Evolutionary conservation across 2,797 vertebrate species (phyloP), one percentile per base, ranked within the genome.

Genomic region (Toxotes lorentzi): DNA sequence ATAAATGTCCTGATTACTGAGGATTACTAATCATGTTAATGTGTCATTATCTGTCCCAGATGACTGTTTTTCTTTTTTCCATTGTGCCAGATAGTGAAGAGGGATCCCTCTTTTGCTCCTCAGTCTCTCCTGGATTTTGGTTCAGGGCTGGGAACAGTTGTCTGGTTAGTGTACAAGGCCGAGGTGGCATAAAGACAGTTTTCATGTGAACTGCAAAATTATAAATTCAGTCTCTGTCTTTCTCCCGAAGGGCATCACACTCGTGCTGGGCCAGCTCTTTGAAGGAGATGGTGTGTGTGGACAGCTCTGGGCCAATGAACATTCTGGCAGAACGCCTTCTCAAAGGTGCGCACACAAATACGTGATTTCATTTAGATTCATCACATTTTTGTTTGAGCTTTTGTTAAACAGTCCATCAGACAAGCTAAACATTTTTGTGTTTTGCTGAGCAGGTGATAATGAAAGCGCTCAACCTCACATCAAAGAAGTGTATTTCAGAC

Each of bases 61-160:
- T 50, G 0, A 11, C 4, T 21, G 0, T 19, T 54, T 30, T 40
- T 50, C 17, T 34, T 50, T 51, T 0, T 12, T 5, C 14, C 0
- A 6, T 68, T 3, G 7, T 73, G 73, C 56, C 84, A 98, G 97
- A 97, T 98, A 73, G 95, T 87, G 89, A 94, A 94, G 88, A 92
- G 93, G 71, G 93, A 96, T 72, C 85, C 93, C 0, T 89, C 92
- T 2, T 98, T 98, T 76, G 88, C 91, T 14, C 97, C 97, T 13
- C 88, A 89, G 50, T 94, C 97, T 12, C 87, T 98, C 13, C 87
- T 98, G 93, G 97, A 98, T 85, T 98, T 97, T 69, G 97, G 97
- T 56, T 97, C 96, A 0, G 97, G 97, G 13, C 90, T 96, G 23
- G 96, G 97, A 79, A 94, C 96, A 9, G 96, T 95, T 10, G 91